Evolutionary conservation across 2,888 invertebrate species (phyloP), one percentile per base, ranked within the genome.

Genomic region (Diaperis boleti): DNA sequence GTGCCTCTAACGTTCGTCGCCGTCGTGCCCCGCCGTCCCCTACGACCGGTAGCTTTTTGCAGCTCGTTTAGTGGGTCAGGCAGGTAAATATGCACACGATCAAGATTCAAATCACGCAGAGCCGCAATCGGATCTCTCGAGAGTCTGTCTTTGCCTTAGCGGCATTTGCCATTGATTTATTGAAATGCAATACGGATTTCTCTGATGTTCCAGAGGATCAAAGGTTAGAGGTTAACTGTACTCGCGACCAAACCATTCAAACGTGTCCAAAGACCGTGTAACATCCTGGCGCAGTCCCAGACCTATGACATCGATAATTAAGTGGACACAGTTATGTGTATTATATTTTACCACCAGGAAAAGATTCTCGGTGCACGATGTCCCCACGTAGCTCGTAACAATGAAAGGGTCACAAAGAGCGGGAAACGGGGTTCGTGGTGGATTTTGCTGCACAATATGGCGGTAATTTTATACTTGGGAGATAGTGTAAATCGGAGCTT

Each of bases 111-210:
- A 54, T 54, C 54, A 54, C 31, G 41, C 33, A 54, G 44, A 41
- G 29, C 41, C 31, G 59, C 42, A 60, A 59, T 60, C 54, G 47
- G 41, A 54, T 54, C 54, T 55, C 18, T n/a, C 44, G 39, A 35
- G 39, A 64, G 60, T 50, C 60, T 64, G 60, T 64, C 64, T 60
- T 55, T 65, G 54, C 59, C 39, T 54, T 61, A 54, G 47, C 65
- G 60, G 57, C 65, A 52, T 50, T 45, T 45, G 44, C 55, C 47
- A 66, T 64, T 64, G 66, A 66, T 66, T 66, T 66, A 66, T 66
- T 49, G 62, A 61, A 62, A 64, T 56, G 44, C 59, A 59, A 35
- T 54, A 31, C 20, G 39, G 42, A 66, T 66, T 66, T 64, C 66
- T 45, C 42, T 57, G 63, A 66, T 64, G 64, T 56, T 57, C 18